Percentiles rank a stretch among this genome's conserved stretches.
These are phyloP conservation scores for Brachystomella parvula DNA, from an alignment of 1,140 invertebrate genomes.

Conservation along the genomic window DNA sequence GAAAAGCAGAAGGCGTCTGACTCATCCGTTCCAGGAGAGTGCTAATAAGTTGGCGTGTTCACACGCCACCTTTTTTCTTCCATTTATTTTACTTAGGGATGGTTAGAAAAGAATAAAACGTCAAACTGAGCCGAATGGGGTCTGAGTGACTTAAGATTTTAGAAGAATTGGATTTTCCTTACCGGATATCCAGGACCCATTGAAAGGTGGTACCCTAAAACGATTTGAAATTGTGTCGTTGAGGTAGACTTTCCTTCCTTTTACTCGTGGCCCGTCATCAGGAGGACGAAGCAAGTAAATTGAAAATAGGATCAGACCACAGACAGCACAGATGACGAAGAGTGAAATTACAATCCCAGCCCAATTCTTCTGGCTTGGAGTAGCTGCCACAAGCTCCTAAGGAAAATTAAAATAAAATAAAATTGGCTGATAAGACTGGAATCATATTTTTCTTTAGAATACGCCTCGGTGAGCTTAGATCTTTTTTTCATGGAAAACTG, in stretches of 20 bases:
- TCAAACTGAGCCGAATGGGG: too few relatives aligned
- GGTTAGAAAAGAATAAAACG: too few relatives aligned
- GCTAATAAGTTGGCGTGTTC: too few relatives aligned
- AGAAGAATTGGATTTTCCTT: too few relatives aligned
- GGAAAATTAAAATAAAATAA: conserved; percentile 39
- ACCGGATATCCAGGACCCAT: conserved; percentile 75
- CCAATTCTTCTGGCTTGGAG: conserved; percentile 78
- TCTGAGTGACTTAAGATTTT: too few relatives aligned
- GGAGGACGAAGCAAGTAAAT: conserved; percentile 72
- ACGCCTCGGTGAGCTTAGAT: too few relatives aligned
- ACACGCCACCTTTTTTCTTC: too few relatives aligned
- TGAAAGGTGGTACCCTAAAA: conserved; percentile 57
- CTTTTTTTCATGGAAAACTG: too few relatives aligned
- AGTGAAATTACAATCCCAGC: conserved; percentile 80
- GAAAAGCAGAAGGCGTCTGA: too few relatives aligned
- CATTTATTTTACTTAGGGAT: too few relatives aligned
- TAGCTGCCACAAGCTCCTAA: conserved; percentile 69
- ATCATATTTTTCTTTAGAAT: too few relatives aligned
- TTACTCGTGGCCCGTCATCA: conserved; percentile 58
- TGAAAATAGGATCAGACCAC: conserved; percentile 75
- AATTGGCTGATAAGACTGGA: background rate
- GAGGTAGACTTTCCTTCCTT: conserved; percentile 56
- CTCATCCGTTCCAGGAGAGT: too few relatives aligned
- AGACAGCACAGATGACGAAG: conserved; percentile 74
- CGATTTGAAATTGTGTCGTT: conserved; percentile 57